These are phyloP conservation scores for Brenthis hecate DNA, from an alignment of 2,888 invertebrate species.

Conservation along the genomic window DNA sequence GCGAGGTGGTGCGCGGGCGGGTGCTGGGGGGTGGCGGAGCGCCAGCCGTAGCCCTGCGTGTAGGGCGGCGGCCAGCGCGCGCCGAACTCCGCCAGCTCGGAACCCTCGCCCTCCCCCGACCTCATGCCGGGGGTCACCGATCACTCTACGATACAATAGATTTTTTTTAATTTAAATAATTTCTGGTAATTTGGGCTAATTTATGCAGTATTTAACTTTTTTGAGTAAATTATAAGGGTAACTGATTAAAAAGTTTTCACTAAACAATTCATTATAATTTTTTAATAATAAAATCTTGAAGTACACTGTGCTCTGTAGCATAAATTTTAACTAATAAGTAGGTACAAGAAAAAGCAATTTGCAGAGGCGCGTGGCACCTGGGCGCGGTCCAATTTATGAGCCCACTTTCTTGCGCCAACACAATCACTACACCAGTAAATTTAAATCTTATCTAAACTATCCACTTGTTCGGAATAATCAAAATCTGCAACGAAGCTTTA, in stretches of 20 bases:
- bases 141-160: slow-evolving; percentile 49
- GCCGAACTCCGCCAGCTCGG: slow-evolving; percentile 80
- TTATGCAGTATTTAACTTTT: too few species aligned
- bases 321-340: slow-evolving; percentile 19
- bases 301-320: not conserved
- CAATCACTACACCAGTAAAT: slow-evolving; percentile 18
- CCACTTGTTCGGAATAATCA: not conserved
- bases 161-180: not conserved
- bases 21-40: slow-evolving; percentile 79
- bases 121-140: slow-evolving; percentile 81
- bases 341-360: slow-evolving; percentile 45
- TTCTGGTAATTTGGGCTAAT: too few species aligned
- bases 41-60: slow-evolving; percentile 81
- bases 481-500: not conserved
- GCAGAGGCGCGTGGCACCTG: slow-evolving; percentile 52
- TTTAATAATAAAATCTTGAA: not conserved
- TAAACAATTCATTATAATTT: not conserved
- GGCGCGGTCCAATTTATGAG: slow-evolving; percentile 56
- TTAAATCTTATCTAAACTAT: slow-evolving; percentile 14
- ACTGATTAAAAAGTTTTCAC: too few species aligned
- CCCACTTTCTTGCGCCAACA: slow-evolving; percentile 47
- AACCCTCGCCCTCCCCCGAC: slow-evolving; percentile 82
- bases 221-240: too few species aligned
- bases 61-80: slow-evolving; percentile 82
- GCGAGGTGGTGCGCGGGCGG: slow-evolving; percentile 78